Evolutionary conservation across 23 tunicate genomes (phyloP), one percentile per base, ranked within the genome.

Genomic region (Styela clava): DNA sequence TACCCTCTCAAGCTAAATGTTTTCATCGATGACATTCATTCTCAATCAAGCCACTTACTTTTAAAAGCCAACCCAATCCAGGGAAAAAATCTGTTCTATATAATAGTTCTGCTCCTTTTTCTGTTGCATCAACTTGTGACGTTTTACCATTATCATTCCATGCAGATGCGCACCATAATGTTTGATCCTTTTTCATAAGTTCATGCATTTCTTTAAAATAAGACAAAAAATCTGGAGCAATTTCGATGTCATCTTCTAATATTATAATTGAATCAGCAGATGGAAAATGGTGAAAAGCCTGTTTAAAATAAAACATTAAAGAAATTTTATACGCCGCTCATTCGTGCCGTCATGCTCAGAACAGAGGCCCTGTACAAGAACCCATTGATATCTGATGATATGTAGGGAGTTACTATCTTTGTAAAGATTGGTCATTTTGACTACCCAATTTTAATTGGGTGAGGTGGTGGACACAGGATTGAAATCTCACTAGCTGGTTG

Each of bases 71-170:
- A 22, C 99, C 99, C 1, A 95, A 86, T 21, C 99, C 99, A 20
- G 95, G 95, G 63, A 95, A 95, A 63, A 95, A 95, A 70, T 95
- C 99, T 5, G 91, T 82, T 22, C 99, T 83, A 79, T 95, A 89
- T 12, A 95, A 79, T n/a, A 90, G 31, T 34, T 78, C 51, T 0
- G 79, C 82, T 36, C 85, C 95, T 22, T 29, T 34, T 7, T 35
- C 44, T 28, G 77, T 51, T 52, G 64, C 73, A 64, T 95, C 95
- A 24, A 92, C 82, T 27, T 33, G 81, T 12, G 35, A 69, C 2
- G 73, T 34, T 37, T 89, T 86, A n/a, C 99, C 99, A 78, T 95
- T 95, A 52, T 95, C 99, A 67, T 95, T 95, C 99, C 99, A 95
- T 19, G 96, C 95, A 9, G 99, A 95, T 0, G 94, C 87, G 52